These are phyloP conservation scores for Pomatorhinus ruficollis DNA, from an alignment of 2,113 vertebrate genomes.

Conservation along the genomic window DNA sequence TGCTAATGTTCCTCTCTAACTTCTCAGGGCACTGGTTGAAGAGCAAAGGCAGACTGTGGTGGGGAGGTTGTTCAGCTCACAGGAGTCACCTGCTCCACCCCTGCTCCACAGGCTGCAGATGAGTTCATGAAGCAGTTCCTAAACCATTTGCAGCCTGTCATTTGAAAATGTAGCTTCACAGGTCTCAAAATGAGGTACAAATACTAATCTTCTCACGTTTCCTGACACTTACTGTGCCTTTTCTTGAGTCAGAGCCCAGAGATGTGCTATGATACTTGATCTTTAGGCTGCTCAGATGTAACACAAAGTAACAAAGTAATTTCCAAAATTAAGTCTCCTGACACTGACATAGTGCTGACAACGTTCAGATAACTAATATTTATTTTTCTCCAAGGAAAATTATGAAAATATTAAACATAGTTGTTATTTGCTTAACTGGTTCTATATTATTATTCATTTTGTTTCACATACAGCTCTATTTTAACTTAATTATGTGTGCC, in stretches of 20 bases:
- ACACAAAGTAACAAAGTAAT: not conserved
- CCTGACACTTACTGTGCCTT: not conserved
- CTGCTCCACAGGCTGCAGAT: not conserved
- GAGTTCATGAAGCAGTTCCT: not conserved
- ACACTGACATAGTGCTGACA: not conserved
- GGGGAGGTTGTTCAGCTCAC: not conserved
- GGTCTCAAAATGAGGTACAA: not conserved
- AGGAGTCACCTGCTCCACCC: accelerated
- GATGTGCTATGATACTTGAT: not conserved
- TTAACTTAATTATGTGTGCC: not conserved
- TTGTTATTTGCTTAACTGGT: not conserved
- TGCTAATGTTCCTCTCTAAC: not conserved
- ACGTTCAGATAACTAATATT: not conserved
- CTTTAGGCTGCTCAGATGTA: not conserved
- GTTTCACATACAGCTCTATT: not conserved
- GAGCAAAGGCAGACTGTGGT: not conserved
- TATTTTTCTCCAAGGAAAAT: not conserved
- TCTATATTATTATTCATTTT: not conserved
- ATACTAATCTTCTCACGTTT: not conserved
- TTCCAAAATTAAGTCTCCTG: not conserved
- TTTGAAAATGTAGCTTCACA: not conserved
- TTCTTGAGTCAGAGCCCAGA: not conserved
- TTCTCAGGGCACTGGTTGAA: not conserved
- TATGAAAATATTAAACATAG: not conserved
- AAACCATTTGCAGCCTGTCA: not conserved